Base-by-base conservation (phyloP, 2,888 invertebrate genomes). In the Torymus auratus region DNA sequence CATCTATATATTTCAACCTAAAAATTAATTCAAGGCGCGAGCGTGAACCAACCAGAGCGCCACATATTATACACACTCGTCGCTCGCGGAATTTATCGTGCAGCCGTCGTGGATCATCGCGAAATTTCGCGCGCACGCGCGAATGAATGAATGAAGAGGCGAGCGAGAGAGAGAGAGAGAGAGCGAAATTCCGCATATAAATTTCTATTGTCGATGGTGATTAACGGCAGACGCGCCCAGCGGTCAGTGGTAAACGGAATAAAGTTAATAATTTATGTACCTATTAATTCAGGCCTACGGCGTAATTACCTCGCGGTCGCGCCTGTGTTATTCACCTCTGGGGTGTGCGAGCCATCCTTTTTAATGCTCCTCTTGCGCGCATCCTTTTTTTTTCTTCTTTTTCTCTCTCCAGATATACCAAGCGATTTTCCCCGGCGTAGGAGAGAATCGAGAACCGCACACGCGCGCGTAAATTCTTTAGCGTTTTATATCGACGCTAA, bases 191-290 rank as follows among this genome's bases (percentile, higher is more conserved):
- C 79, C 53, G 68, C 73, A 50, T 70, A 74, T 80, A 74, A 80
- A 74, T 80, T 74, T 80, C 74, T 70, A 76, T 74, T 81, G 81
- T 82, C 70, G 65, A 76, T 70, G 71, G 60, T 82, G 82, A 82
- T 80, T 74, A 80, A 74, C 74, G 69, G 50, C 70, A 62, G 61
- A 74, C 70, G 56, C 69, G 64, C 79, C 79, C 70, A 70, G 58
- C 73, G 61, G 77, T 76, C 71, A 73, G 28, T 17, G 71, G 67
- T 72, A 78, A 82, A 67, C 65, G 69, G 52, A 80, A 82, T 82
- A 80, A 82, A 82, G 20, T 58, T 64, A 67, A 80, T 82, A 82
- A 82, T 82, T 82, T 82, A 82, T 73, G 73, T 53, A 78, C 70
- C 82, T 71, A 80, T 74, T 83, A 74, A 81, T 80, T 74, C 74